Percentiles rank a stretch among this genome's conserved stretches.
phyloP scores from a whole-genome alignment of 92 coral and sea anemone genomes.

The Zoanthus sociatus region DNA sequence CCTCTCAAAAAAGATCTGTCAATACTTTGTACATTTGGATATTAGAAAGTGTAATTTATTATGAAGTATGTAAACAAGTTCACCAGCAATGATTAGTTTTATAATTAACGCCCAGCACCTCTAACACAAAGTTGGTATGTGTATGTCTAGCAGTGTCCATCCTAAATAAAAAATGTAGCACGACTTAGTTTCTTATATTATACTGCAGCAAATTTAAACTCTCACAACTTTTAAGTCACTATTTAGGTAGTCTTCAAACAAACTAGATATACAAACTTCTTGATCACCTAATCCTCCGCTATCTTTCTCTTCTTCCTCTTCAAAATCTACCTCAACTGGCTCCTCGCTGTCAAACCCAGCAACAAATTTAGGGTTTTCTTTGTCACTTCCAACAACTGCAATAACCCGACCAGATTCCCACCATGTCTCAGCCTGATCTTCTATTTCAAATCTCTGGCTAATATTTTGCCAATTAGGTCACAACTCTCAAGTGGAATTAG shows the following conservation, averaged over 20 bases:
- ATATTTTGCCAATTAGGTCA: conserved; percentile 40
- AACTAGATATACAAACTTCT: conserved; percentile 29
- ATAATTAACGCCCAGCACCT: conserved; percentile 5
- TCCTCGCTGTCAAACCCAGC: conserved; percentile 43
- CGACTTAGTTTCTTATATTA: not conserved
- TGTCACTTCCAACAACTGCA: not conserved
- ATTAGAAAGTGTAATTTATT: not conserved
- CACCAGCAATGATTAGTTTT: not conserved
- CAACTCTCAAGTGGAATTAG: conserved; percentile 23
- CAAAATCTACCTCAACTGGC: conserved; percentile 24
- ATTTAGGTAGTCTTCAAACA: conserved; percentile 43
- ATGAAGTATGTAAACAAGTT: not conserved
- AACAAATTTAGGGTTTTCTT: conserved; percentile 30
- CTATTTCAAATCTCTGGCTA: conserved; percentile 40
- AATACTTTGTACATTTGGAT: not conserved
- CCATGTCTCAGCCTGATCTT: conserved; percentile 25
- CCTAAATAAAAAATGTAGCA: not conserved
- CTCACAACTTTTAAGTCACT: conserved; percentile 9
- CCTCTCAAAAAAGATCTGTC: not conserved
- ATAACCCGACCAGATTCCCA: conserved; percentile 41
- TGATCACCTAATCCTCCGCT: conserved; percentile 18
- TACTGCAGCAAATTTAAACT: too few relatives aligned
- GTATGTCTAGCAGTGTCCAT: conserved; percentile 6
- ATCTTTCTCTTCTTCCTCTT: conserved; percentile 25
- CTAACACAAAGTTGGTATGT: not conserved